Conservation (phyloP, 2,113 vertebrate genomes). For the Dicentrarchus labrax region DNA sequence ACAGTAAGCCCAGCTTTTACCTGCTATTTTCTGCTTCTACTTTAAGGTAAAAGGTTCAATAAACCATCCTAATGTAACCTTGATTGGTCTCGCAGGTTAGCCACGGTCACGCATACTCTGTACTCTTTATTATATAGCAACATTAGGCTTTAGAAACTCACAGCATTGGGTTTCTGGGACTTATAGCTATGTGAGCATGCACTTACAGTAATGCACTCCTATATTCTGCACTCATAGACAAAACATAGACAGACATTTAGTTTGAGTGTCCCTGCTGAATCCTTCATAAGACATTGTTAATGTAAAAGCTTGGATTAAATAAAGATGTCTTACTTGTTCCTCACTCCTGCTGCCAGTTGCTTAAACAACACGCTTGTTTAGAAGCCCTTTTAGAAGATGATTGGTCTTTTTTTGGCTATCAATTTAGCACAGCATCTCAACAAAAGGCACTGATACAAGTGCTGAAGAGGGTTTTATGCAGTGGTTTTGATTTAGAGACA, state of each 20-base stretch:
- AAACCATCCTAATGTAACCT: slow-evolving; percentile 1
- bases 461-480: slow-evolving; percentile 8
- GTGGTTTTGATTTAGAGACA: slow-evolving; percentile 4
- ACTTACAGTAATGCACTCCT: slow-evolving; percentile 16
- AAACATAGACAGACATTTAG: not conserved
- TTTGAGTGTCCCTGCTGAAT: not conserved
- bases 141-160: not conserved
- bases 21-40: not conserved
- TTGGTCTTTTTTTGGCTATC: not conserved
- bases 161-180: not conserved
- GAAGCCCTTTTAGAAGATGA: slow-evolving; percentile 13
- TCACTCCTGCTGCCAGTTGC: not conserved
- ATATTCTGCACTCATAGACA: not conserved
- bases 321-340: slow-evolving; percentile 54
- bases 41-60: not conserved
- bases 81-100: not conserved
- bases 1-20: not conserved
- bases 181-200: slow-evolving; percentile 1
- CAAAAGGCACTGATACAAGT: slow-evolving; percentile 2
- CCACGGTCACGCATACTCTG: not conserved
- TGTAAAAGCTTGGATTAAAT: slow-evolving; percentile 11
- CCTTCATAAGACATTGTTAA: not conserved
- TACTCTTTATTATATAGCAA: not conserved
- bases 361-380: slow-evolving; percentile 1
- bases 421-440: slow-evolving; percentile 16